Evolutionary conservation across 2,888 invertebrate species (phyloP).

Genomic region (Metalampra italica): DNA sequence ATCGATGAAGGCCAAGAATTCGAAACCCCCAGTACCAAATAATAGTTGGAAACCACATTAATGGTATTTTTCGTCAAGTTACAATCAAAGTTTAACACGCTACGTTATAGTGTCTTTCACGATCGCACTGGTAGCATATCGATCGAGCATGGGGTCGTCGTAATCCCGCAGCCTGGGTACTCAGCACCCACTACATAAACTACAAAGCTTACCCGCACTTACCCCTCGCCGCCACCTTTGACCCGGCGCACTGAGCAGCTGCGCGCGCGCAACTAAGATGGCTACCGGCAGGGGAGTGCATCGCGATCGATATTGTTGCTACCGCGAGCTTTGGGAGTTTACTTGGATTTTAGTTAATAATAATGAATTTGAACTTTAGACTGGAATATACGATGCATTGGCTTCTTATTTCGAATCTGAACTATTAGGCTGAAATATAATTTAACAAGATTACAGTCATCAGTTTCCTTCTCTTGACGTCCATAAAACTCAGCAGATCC

Average conservation of each 20-base stretch:
- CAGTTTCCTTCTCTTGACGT: too few relatives aligned
- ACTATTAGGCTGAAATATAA: too few relatives aligned
- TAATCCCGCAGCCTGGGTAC: conserved; percentile 51
- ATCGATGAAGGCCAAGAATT: too few relatives aligned
- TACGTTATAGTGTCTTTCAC: too few relatives aligned
- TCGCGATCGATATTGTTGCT: conserved; percentile 50
- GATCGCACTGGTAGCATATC: conserved; percentile 18
- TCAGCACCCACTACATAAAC: conserved; percentile 52
- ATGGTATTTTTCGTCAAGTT: too few relatives aligned
- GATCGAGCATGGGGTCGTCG: conserved; percentile 52
- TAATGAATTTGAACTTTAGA: neutral
- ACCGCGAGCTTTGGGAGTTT: conserved; percentile 1
- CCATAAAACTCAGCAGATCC: too few relatives aligned
- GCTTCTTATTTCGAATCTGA: too few relatives aligned
- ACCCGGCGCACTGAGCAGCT: conserved; percentile 73
- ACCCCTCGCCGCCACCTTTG: conserved; percentile 59
- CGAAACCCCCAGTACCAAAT: too few relatives aligned
- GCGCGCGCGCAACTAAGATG: conserved; percentile 51
- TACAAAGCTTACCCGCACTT: conserved; percentile 48
- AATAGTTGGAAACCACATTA: too few relatives aligned
- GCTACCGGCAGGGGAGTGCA: conserved; percentile 51
- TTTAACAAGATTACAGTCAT: too few relatives aligned
- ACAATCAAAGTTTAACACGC: too few relatives aligned
- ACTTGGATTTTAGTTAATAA: conserved; percentile 5
- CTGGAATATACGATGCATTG: too few relatives aligned